Evolutionary conservation across 1,140 invertebrate species (phyloP).

Genomic region (Dolichoris vasculosae): DNA sequence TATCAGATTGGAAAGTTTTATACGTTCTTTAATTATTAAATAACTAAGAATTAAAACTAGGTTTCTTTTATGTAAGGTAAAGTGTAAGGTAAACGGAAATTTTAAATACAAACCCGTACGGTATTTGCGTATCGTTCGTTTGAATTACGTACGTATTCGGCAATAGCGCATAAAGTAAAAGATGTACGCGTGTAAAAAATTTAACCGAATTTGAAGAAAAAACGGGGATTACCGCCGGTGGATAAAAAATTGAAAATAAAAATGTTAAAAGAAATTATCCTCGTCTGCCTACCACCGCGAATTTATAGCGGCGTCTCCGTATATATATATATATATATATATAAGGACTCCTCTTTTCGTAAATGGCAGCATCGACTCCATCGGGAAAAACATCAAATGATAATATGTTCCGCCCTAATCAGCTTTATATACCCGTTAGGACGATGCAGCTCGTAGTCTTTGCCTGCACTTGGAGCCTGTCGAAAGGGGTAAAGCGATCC

Average conservation of each 20-base stretch:
- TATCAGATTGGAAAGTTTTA: too few relatives aligned
- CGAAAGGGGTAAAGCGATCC: conserved; percentile 31
- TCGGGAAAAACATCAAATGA: conserved; percentile 64
- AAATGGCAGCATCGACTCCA: not conserved
- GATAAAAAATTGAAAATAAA: too few relatives aligned
- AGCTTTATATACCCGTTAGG: conserved; percentile 62
- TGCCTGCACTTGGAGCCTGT: not conserved
- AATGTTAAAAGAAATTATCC: not conserved
- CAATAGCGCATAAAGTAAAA: too few relatives aligned
- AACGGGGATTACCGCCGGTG: too few relatives aligned
- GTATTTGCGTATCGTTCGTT: too few relatives aligned
- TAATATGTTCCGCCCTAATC: conserved; percentile 67
- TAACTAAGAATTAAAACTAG: too few relatives aligned
- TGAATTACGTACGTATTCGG: too few relatives aligned
- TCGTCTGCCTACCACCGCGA: not conserved
- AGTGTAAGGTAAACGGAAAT: too few relatives aligned
- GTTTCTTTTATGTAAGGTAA: too few relatives aligned
- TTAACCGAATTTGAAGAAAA: not conserved
- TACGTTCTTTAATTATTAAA: too few relatives aligned
- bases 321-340: too few relatives aligned
- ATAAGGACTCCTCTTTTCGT: conserved; percentile 1
- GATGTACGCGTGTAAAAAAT: not conserved
- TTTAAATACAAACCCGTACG: too few relatives aligned
- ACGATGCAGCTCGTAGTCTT: not conserved
- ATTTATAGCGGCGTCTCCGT: not conserved